These are phyloP conservation scores for Trachymyrmex septentrionalis DNA, from an alignment of 1,140 invertebrate species.

Conservation along the genomic window DNA sequence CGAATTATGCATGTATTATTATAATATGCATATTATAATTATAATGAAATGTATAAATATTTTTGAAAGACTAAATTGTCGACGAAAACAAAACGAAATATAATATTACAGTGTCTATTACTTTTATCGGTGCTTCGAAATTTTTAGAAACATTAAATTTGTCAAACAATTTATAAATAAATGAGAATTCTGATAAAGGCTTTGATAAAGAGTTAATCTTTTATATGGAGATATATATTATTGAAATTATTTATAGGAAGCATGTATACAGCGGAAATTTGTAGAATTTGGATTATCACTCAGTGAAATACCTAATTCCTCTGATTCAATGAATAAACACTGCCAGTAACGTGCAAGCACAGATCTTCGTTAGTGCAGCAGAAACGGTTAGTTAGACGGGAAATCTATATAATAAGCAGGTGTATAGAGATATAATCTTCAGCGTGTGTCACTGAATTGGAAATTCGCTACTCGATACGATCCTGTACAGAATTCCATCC, in stretches of 20 bases:
- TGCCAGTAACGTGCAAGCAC: neutral
- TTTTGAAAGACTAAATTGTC: neutral
- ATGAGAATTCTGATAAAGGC: neutral
- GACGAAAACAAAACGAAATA: neutral
- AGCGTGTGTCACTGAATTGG: constrained; percentile 40
- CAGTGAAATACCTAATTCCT: constrained; percentile 13
- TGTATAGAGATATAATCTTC: constrained; percentile 41
- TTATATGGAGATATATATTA: neutral
- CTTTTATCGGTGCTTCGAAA: neutral
- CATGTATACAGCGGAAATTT: neutral
- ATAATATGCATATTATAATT: neutral
- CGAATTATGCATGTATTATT: neutral
- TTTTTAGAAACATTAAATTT: neutral
- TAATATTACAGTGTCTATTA: neutral
- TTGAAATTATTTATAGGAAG: constrained; percentile 6
- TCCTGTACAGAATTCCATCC: neutral
- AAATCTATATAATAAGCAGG: constrained; percentile 54
- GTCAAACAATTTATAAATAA: neutral
- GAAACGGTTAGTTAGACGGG: constrained; percentile 57
- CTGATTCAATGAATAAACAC: constrained; percentile 45
- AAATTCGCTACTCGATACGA: constrained; percentile 22
- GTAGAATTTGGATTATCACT: constrained; percentile 5
- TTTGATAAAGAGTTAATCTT: neutral
- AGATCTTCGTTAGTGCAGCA: constrained; percentile 59
- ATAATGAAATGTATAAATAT: neutral